These are phyloP conservation scores for Amphiprion ocellaris DNA, from an alignment of 2,113 vertebrate genomes.

Conservation along the genomic window DNA sequence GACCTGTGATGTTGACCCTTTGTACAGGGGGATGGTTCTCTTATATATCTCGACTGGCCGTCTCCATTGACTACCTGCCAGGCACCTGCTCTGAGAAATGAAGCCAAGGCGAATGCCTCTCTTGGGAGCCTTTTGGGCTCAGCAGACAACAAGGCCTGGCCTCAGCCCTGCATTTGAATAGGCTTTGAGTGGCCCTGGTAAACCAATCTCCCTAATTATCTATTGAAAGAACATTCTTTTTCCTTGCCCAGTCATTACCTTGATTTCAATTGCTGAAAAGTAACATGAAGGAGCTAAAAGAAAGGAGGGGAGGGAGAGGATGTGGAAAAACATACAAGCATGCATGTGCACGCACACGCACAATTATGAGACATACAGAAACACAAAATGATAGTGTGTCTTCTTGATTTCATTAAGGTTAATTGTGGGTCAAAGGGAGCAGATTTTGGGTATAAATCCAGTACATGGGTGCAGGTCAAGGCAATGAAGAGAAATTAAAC, in stretches of 20 bases:
- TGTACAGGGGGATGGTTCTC: conserved; percentile 81
- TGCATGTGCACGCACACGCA: conserved; percentile 22
- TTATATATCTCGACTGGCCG: conserved; percentile 83
- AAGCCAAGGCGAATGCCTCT: conserved; percentile 90
- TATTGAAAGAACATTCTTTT: conserved; percentile 88
- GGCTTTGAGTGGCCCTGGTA: conserved; percentile 85
- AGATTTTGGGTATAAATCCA: conserved; percentile 79
- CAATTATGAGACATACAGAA: conserved; percentile 37
- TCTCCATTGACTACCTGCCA: conserved; percentile 96
- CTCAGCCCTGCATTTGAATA: conserved; percentile 84
- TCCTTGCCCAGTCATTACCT: conserved; percentile 87
- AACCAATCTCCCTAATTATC: conserved; percentile 97
- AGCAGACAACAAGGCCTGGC: conserved; percentile 82
- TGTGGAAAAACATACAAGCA: conserved; percentile 68
- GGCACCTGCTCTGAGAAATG: conserved; percentile 94
- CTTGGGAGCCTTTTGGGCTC: conserved; percentile 86
- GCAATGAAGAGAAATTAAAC: conserved; percentile 75
- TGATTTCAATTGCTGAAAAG: conserved; percentile 89
- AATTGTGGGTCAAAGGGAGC: conserved; percentile 76
- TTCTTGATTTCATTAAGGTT: conserved; percentile 77
- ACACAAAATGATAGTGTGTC: conserved; percentile 58
- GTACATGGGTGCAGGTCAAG: conserved; percentile 68
- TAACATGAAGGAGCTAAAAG: conserved; percentile 80
- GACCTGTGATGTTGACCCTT: conserved; percentile 90
- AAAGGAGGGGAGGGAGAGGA: conserved; percentile 60